phyloP scores from a whole-genome alignment of 2,797 vertebrate species.

The Tinamus major region DNA sequence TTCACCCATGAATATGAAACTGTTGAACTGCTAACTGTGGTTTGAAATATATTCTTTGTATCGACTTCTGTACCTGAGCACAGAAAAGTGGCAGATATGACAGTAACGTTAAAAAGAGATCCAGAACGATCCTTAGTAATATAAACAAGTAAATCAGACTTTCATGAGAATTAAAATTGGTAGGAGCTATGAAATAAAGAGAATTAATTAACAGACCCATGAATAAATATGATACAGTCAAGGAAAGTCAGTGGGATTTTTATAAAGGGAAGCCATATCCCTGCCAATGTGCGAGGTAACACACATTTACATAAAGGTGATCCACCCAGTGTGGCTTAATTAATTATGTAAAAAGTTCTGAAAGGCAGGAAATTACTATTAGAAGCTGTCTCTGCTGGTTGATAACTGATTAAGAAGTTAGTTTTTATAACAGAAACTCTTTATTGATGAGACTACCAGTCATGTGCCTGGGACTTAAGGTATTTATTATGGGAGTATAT shows the following conservation, averaged over 20 bases:
- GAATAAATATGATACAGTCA: slow-evolving; percentile 49
- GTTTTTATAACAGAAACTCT: slow-evolving; percentile 19
- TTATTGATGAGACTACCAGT: neutral
- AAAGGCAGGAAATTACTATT: slow-evolving; percentile 30
- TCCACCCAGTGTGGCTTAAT: neutral
- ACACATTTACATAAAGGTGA: neutral
- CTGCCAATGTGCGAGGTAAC: neutral
- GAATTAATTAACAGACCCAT: slow-evolving; percentile 42
- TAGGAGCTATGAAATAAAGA: slow-evolving; percentile 32
- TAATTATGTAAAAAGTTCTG: slow-evolving; percentile 15
- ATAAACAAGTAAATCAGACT: slow-evolving; percentile 34
- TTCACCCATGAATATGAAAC: slow-evolving; percentile 54
- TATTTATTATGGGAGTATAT: neutral
- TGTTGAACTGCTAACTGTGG: slow-evolving; percentile 24
- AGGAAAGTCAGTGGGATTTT: slow-evolving; percentile 10
- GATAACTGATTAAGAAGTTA: slow-evolving; percentile 30
- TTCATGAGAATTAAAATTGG: slow-evolving; percentile 16
- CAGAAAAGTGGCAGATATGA: neutral
- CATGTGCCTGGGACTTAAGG: neutral
- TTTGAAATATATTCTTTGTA: slow-evolving; percentile 14
- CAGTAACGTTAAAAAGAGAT: neutral
- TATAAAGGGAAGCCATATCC: slow-evolving; percentile 13
- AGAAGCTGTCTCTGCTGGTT: neutral
- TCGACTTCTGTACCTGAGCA: neutral
- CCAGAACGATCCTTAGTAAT: neutral